Percentiles rank a stretch among this genome's conserved stretches.
Conservation (phyloP, 2,888 invertebrate species). For the Conomelus anceps region DNA sequence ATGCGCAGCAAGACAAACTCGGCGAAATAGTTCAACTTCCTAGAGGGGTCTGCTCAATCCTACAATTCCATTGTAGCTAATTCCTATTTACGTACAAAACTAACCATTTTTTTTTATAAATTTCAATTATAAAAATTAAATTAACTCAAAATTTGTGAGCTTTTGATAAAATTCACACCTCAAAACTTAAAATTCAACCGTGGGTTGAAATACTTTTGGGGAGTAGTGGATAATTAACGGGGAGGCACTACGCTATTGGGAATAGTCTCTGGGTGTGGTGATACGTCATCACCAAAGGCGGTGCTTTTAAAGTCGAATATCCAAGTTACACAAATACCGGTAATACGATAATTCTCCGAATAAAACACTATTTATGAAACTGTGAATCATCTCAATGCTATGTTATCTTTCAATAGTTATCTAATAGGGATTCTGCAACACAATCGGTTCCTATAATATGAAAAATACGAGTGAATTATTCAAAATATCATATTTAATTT, state of each 20-base stretch:
- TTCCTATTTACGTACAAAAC: not conserved
- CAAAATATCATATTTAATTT: too few species aligned
- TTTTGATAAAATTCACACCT: not conserved
- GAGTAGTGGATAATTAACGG: not conserved
- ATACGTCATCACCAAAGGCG: not conserved
- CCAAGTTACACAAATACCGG: not conserved
- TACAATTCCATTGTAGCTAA: not conserved
- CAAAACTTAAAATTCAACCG: not conserved
- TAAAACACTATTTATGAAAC: not conserved
- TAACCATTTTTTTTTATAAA: not conserved
- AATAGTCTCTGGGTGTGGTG: slow-evolving; percentile 25
- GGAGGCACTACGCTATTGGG: slow-evolving; percentile 1
- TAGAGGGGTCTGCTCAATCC: slow-evolving; percentile 19
- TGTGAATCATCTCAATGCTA: not conserved
- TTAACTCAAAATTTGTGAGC: not conserved
- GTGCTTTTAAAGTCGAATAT: not conserved
- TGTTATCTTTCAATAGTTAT: not conserved
- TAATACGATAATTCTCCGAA: not conserved
- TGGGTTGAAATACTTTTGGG: not conserved
- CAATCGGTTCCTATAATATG: not conserved
- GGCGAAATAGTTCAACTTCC: slow-evolving; percentile 24
- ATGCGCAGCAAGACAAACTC: slow-evolving; percentile 33
- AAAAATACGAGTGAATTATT: too few species aligned
- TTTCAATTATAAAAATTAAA: not conserved
- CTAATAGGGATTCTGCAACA: not conserved